Conservation (phyloP, 2,797 vertebrate genomes). For the Protosalanx chinensis region DNA sequence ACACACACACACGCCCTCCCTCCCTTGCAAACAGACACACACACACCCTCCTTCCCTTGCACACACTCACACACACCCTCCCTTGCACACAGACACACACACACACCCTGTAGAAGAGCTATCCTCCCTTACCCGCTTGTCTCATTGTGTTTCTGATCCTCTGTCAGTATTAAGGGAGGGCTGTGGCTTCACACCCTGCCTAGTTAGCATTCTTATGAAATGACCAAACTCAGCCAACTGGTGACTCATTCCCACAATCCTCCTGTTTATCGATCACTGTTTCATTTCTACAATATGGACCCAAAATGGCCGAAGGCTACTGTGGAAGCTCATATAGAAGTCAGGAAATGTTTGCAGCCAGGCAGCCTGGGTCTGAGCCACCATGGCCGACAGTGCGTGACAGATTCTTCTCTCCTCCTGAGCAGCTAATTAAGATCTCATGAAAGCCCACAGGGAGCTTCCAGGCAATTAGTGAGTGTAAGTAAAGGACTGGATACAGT, state of each 20-base stretch:
- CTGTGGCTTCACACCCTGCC: slow-evolving; percentile 29
- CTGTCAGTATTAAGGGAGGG: slow-evolving; percentile 20
- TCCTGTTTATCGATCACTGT: slow-evolving; percentile 12
- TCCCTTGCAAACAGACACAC: not conserved
- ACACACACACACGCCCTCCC: not conserved
- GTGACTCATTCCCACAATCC: slow-evolving; percentile 30
- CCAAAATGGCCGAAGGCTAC: slow-evolving; percentile 42
- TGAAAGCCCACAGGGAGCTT: slow-evolving; percentile 54
- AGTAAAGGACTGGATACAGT: slow-evolving; percentile 22
- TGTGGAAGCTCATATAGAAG: slow-evolving; percentile 16
- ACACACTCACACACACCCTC: not conserved
- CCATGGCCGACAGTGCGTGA: slow-evolving; percentile 7
- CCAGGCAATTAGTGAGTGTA: slow-evolving; percentile 51
- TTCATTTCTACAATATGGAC: not conserved
- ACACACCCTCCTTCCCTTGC: not conserved
- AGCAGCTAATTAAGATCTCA: slow-evolving; percentile 54
- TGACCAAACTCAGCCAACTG: slow-evolving; percentile 13
- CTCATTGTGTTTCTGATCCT: slow-evolving; percentile 33
- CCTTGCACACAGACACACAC: not conserved
- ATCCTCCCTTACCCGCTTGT: slow-evolving; percentile 22
- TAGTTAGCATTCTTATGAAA: slow-evolving; percentile 32
- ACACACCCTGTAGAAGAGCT: slow-evolving; percentile 29
- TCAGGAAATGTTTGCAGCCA: slow-evolving; percentile 22
- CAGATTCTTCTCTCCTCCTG: slow-evolving; percentile 31
- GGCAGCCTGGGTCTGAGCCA: slow-evolving; percentile 22